Percentiles rank a stretch among this genome's conserved stretches.
Evolutionary conservation across 2,113 vertebrate species (phyloP).

Genomic region (Odontesthes bonariensis): DNA sequence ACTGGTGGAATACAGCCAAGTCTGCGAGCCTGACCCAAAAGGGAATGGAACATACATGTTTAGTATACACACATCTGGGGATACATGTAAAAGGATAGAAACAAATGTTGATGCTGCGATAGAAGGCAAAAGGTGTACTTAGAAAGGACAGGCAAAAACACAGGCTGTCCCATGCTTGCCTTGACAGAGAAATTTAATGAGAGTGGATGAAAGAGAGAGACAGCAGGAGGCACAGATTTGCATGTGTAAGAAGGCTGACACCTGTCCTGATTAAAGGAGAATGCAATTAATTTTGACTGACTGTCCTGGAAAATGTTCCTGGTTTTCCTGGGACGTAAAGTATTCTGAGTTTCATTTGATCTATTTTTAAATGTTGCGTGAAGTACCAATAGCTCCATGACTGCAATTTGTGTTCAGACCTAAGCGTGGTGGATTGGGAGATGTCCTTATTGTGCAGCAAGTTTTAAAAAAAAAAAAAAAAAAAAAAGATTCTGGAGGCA

Average conservation of each 20-base stretch:
- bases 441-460: neutral
- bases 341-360: neutral
- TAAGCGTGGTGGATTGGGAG: neutral
- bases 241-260: neutral
- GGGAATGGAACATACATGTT: neutral
- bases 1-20: slow-evolving; percentile 78
- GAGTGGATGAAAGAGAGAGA: neutral
- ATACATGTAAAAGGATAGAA: neutral
- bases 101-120: neutral
- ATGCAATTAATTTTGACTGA: neutral
- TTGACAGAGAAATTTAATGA: neutral
- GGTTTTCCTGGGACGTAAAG: neutral
- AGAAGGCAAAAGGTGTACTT: neutral
- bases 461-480: too few relatives aligned
- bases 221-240: neutral
- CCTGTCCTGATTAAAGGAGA: neutral
- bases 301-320: neutral
- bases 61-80: neutral
- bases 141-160: neutral
- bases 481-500: too few relatives aligned
- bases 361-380: neutral
- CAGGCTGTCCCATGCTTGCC: neutral
- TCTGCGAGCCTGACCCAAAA: slow-evolving; percentile 80
- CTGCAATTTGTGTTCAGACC: neutral
- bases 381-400: neutral